phyloP scores from a whole-genome alignment of 2,797 vertebrate species.

The Rhadinocentrus ornatus region DNA sequence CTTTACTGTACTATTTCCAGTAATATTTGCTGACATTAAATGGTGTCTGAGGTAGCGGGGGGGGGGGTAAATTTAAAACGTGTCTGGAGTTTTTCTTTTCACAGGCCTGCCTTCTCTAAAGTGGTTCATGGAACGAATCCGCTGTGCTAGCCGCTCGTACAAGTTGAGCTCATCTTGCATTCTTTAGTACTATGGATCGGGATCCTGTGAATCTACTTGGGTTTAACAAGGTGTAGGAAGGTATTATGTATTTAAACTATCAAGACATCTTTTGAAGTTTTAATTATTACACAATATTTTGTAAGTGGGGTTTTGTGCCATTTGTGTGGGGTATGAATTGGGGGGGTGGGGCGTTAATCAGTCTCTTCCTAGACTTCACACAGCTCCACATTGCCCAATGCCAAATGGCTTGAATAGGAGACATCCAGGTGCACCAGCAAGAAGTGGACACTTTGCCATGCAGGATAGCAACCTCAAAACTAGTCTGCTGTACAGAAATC shows the following conservation, averaged over 20 bases:
- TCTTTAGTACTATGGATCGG: conserved; percentile 67
- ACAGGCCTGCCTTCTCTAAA: conserved; percentile 78
- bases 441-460: conserved; percentile 71
- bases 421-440: conserved; percentile 59
- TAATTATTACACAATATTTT: conserved; percentile 35
- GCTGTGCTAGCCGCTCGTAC: conserved; percentile 61
- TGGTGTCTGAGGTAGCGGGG: conserved; percentile 11
- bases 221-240: conserved; percentile 76
- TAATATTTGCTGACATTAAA: conserved; percentile 13
- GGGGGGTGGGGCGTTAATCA: conserved; percentile 79
- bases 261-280: conserved; percentile 15
- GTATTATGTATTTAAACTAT: conserved; percentile 68
- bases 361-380: conserved; percentile 86
- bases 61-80: conserved; percentile 68
- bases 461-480: conserved; percentile 74
- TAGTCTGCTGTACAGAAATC: conserved; percentile 73
- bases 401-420: conserved; percentile 74
- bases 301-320: conserved; percentile 38
- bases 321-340: conserved; percentile 41
- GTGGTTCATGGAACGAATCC: conserved; percentile 68
- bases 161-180: conserved; percentile 65
- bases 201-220: conserved; percentile 58
- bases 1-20: conserved; percentile 21
- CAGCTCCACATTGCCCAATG: conserved; percentile 77
- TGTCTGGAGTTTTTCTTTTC: conserved; percentile 82